phyloP scores from a whole-genome alignment of 2,888 invertebrate genomes.

The Thysanoteuthis rhombus region DNA sequence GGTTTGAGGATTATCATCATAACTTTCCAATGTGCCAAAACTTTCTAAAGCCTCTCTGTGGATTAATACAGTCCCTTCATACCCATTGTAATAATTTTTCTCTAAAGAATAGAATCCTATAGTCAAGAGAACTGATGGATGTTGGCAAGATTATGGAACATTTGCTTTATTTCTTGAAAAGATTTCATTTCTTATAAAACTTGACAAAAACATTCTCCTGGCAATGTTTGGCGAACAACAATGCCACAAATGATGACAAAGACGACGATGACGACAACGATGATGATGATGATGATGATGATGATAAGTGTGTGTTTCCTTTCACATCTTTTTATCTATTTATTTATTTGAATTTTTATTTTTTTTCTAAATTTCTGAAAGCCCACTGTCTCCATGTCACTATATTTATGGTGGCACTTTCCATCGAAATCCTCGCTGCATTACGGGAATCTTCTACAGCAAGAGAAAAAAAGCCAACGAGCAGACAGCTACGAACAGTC shows the following conservation, averaged over 20 bases:
- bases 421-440: not conserved
- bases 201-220: not conserved
- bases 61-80: not conserved
- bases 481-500: too few species aligned
- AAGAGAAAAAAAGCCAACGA: too few species aligned
- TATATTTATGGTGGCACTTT: not conserved
- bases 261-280: not conserved
- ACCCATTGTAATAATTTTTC: not conserved
- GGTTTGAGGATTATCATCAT: not conserved
- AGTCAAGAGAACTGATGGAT: not conserved
- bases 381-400: not conserved
- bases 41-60: not conserved
- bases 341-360: not conserved
- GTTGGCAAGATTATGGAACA: not conserved
- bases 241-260: not conserved
- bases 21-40: not conserved
- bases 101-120: not conserved
- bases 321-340: not conserved
- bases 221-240: not conserved
- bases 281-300: not conserved
- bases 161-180: not conserved
- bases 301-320: not conserved
- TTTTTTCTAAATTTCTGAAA: not conserved
- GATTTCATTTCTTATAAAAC: not conserved
- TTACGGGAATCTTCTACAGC: too few species aligned